Evolutionary conservation across 2,888 invertebrate genomes (phyloP), one percentile per base, ranked within the genome.

Genomic region (Lasioglossum zephyrum): DNA sequence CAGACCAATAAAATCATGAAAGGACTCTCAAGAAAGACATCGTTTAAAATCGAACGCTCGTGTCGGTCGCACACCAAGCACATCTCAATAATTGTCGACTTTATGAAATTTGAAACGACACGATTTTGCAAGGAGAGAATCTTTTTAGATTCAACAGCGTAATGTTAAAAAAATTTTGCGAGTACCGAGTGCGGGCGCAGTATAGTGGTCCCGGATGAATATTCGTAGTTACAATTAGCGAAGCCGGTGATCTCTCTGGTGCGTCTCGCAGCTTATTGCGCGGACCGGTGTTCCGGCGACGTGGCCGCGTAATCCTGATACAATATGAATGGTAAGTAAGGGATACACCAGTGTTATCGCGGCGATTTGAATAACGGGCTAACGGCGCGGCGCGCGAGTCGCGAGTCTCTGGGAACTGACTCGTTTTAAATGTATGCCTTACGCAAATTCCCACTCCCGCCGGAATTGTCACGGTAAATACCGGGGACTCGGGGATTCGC

Each of bases 191-290:
- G 9, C 53, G 8, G 22, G 60, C 18, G 63, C 6, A 22, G 8
- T 9, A 69, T 22, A 36, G 3, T 31, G n/a, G 53, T 41, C 49
- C 72, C 41, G 74, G 36, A 39, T 84, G 87, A 87, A 88, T 87
- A 88, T 84, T 87, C 87, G 75, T 53, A 82, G 79, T 82, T 73
- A 75, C 79, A 89, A 87, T 89, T 89, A 86, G 69, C 77, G 66
- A 63, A 8, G 26, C 53, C 47, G 49, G 26, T 82, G 82, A 85
- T 81, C 78, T 88, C 75, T 60, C 31, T 39, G 9, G n/a, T 39
- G 44, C 63, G 26, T 44, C 26, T 73, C 73, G 73, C 69, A 66
- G n/a, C 82, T 77, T 79, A 79, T 84, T 79, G 74, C n/a, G 39
- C 22, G 44, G 47, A 39, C 44, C 31, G 60, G n/a, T 66, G 79